Conservation (phyloP, 2,888 invertebrate genomes). For the Andrena flavipes region DNA sequence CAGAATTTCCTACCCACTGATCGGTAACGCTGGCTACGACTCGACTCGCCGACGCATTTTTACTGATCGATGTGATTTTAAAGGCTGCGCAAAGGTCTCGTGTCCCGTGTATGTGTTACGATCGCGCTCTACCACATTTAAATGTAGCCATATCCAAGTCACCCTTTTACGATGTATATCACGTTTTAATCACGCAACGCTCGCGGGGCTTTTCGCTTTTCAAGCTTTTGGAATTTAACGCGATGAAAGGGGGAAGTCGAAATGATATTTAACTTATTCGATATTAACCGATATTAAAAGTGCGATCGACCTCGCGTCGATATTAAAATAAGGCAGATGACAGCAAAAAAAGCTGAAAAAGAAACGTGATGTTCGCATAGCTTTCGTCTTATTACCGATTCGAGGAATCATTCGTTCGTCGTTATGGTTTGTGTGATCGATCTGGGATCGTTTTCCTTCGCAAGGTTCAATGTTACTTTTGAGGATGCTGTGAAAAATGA, state of each 20-base stretch:
- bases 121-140: conserved; percentile 79
- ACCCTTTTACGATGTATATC: conserved; percentile 75
- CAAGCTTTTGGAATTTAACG: conserved; percentile 60
- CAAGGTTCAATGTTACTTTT: conserved; percentile 65
- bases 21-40: conserved; percentile 55
- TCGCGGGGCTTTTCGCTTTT: conserved; percentile 72
- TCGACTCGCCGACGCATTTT: conserved; percentile 68
- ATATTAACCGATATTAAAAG: conserved; percentile 41
- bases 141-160: conserved; percentile 75
- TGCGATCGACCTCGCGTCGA: conserved; percentile 45
- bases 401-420: conserved; percentile 27
- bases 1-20: conserved; percentile 40
- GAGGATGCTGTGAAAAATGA: conserved; percentile 60
- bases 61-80: conserved; percentile 83
- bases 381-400: conserved; percentile 45
- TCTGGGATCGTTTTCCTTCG: conserved; percentile 63
- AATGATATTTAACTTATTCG: conserved; percentile 59
- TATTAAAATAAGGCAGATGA: conserved; percentile 27
- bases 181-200: conserved; percentile 70
- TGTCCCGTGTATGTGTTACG: conserved; percentile 82
- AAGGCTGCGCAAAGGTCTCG: conserved; percentile 80
- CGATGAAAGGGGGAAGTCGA: conserved; percentile 39
- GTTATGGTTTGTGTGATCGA: conserved; percentile 62
- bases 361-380: conserved; percentile 54
- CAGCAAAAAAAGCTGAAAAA: neutral